Evolutionary conservation across 2,797 vertebrate species (phyloP), one percentile per base, ranked within the genome.

Genomic region (Thunnus albacares): DNA sequence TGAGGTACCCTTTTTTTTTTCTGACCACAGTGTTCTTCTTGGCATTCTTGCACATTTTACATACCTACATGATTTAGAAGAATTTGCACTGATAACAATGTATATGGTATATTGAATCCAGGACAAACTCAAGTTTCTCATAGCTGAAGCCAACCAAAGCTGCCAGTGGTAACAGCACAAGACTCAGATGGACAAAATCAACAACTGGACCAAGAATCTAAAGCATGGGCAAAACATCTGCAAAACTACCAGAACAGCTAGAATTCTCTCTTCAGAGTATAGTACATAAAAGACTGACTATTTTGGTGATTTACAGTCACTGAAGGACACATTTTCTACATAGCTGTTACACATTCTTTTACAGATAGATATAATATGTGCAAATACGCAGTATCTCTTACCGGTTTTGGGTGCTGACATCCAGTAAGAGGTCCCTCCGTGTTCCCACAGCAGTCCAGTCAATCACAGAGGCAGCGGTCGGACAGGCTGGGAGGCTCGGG

Each of bases 401-500:
- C 93, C 93, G 2, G 80, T 43, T 81, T 57, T 72, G 57, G 69
- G 74, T 60, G 78, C 74, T 89, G 87, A 87, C 88, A 90, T 90
- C 80, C 84, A 91, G 76, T 22, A 45, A 81, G 80, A 77, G 61
- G 72, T 89, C 55, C 69, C 58, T 68, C 49, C 0, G 62, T 45
- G 60, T 35, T 80, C 77, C 73, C 38, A 38, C 83, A 81, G 79
- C 57, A 30, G 79, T 82, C 80, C 72, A 75, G 85, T 90, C 81
- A 85, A 41, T 86, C 79, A 72, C 72, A 68, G 79, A 83, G 69
- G 78, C 71, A 65, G 80, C 65, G 30, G 72, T 55, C 33, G 30
- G 60, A 75, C 52, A 3, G 73, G 61, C 71, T 33, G 38, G 51
- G 77, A 52, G 70, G 73, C 59, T 82, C 43, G 11, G 55, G 41